Base-by-base conservation (phyloP, 2,113 vertebrate genomes). In the Notothenia rossii region DNA sequence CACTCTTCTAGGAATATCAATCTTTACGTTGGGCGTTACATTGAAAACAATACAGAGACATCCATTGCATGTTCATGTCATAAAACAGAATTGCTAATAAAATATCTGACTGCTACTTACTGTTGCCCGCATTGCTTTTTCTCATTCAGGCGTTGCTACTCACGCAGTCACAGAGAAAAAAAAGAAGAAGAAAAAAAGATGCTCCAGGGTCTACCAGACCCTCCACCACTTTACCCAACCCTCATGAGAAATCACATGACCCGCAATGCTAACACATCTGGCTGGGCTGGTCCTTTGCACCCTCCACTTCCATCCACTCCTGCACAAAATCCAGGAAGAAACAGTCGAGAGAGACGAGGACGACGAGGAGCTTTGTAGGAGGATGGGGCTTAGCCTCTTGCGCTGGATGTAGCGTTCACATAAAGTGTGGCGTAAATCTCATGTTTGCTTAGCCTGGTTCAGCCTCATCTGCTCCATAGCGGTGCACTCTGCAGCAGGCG, bases 61-160 rank as follows among this genome's bases (percentile, higher is more conserved):
- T 66, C 79, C 29, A 66, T 18, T 56, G 10, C 50, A 49, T 36
- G 29, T 50, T 61, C 36, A 84, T 17, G 62, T 73, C 51, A 18
- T 20, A 4, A 66, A 51, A 81, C 82, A 58, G 83, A 91, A 67
- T 80, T 81, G 92, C 80, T 86, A 77, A 87, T 89, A 78, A 84
- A 82, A 81, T 14, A 83, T 82, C 18, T 51, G 67, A 81, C 83
- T 80, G 75, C 75, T 91, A 98, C 96, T 97, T 97, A 98, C 97
- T 95, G 96, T 96, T 93, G 96, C 94, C 94, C 95, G 95, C 96
- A 97, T 97, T 90, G 93, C 96, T 96, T 88, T 94, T 94, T 95
- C 91, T 97, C 96, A 97, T 95, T 95, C 95, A 96, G 93, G 91
- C 94, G 94, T 91, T 90, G 93, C 93, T 95, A 92, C 79, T 94